Percentiles rank a stretch among this genome's conserved stretches.
Evolutionary conservation across 2,113 vertebrate species (phyloP).

Genomic region (Cavia aperea): DNA sequence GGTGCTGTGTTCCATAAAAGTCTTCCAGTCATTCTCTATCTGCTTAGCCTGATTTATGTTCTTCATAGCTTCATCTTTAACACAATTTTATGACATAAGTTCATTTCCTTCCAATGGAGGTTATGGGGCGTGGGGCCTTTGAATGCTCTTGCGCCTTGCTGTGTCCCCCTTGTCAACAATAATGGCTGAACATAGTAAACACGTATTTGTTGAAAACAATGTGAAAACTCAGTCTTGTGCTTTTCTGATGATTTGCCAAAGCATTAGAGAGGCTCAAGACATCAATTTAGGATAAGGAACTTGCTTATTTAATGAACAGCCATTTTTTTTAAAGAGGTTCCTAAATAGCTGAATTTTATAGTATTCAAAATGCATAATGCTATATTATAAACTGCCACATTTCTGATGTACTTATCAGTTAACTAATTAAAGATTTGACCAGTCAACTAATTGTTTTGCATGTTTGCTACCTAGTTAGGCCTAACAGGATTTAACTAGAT

Average conservation of each 20-base stretch:
- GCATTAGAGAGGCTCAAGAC: neutral
- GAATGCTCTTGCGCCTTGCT: neutral
- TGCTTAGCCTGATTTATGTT: constrained; percentile 38
- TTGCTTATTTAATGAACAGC: constrained; percentile 12
- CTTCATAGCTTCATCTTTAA: constrained; percentile 32
- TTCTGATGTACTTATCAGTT: constrained; percentile 31
- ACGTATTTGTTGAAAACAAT: neutral
- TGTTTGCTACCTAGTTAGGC: neutral
- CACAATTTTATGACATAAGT: constrained; percentile 15
- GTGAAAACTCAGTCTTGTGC: neutral
- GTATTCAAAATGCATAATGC: neutral
- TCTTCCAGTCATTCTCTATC: constrained; percentile 18
- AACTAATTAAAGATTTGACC: neutral
- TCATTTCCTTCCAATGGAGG: constrained; percentile 4
- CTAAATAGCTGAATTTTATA: constrained; percentile 19
- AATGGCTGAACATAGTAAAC: neutral
- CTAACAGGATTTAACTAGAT: neutral
- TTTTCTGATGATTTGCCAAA: neutral
- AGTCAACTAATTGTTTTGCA: neutral
- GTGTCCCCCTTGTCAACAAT: neutral
- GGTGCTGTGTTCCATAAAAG: neutral
- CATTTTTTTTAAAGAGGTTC: constrained; percentile 32
- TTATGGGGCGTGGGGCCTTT: neutral
- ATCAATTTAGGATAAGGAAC: constrained; percentile 38
- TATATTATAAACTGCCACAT: neutral